Base-by-base conservation (phyloP, 2,797 vertebrate species). In the Diglossa cyanea region DNA sequence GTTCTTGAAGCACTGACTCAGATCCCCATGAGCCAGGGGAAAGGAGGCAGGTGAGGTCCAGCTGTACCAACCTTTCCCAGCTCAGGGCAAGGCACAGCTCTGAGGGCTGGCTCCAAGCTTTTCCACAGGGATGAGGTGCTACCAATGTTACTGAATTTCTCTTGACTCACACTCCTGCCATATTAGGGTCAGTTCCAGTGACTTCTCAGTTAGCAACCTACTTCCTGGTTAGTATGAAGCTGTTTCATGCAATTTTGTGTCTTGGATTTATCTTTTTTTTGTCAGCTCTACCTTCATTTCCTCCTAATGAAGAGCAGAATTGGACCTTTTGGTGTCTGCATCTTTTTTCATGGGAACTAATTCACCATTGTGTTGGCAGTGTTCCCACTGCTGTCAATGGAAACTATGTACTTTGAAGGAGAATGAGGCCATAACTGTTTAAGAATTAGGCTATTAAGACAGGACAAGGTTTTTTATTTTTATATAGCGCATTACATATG, bases 371-470 rank as follows among this genome's bases (percentile, higher is more conserved):
- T 93, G 54, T 78, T 96, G 92, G 94, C 95, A 97, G 78, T 13
- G 9, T 58, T 96, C 94, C 95, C 95, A 45, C 82, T 92, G 42
- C 89, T 94, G 75, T 91, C 92, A 93, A 21, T 55, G 85, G 87
- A 89, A 95, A 95, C 93, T 89, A 93, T n/a, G 75, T 70, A 58
- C 84, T 90, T 87, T 62, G 84, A 75, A 83, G 54, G 94, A 83
- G 85, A 96, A 93, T 83, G 92, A 94, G 72, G 89, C 79, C 86
- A 75, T 94, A 93, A 94, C 93, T 94, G 91, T 96, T 95, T 80
- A 94, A 95, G 94, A 96, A 96, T 96, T 73, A 89, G 86, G 72
- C 85, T 90, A 88, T 94, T 92, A 96, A 94, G 62, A 72, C 35
- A 80, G 68, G 55, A 97, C 68, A 88, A 84, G 91, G 75, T 77